These are phyloP conservation scores for Nematopogon swammerdamellus DNA, from an alignment of 2,888 invertebrate genomes.

Conservation along the genomic window DNA sequence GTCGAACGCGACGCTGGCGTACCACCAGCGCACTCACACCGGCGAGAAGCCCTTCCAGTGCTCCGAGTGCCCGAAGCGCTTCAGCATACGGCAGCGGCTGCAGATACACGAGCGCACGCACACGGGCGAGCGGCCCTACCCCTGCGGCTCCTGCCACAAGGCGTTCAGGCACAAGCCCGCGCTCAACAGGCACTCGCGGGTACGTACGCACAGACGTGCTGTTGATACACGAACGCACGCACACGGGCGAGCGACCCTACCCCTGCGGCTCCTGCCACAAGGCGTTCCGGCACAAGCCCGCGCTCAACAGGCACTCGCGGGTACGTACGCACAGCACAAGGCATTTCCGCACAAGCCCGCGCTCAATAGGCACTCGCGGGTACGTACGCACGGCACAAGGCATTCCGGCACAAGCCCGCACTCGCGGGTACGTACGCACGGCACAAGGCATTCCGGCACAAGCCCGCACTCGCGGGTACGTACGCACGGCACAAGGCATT, in stretches of 20 bases:
- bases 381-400: slow-evolving; percentile 2
- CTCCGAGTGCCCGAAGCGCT: slow-evolving; percentile 24
- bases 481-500: slow-evolving; percentile 11
- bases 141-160: slow-evolving; percentile 14
- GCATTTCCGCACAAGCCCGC: slow-evolving; percentile 3
- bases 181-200: background rate
- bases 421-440: slow-evolving; percentile 20
- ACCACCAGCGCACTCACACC: slow-evolving; percentile 32
- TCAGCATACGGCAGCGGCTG: slow-evolving; percentile 17
- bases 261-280: slow-evolving; percentile 14
- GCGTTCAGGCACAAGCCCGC: slow-evolving; percentile 3
- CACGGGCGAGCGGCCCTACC: slow-evolving; percentile 19
- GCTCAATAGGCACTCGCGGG: background rate
- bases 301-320: background rate
- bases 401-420: slow-evolving; percentile 3
- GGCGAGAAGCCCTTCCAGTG: slow-evolving; percentile 35
- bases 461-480: background rate
- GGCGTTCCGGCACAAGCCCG: slow-evolving; percentile 3
- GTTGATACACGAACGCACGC: slow-evolving; percentile 2
- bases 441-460: too few species aligned
- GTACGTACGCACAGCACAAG: slow-evolving; percentile 10
- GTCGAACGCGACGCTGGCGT: slow-evolving; percentile 25
- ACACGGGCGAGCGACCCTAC: slow-evolving; percentile 19
- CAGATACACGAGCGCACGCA: slow-evolving; percentile 5
- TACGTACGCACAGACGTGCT: background rate